A percentile compares a stretch with the other conserved stretches of the same genome.
Evolutionary conservation across 2,888 invertebrate species (phyloP).

Genomic region (Lissocephala sabroskyi): DNA sequence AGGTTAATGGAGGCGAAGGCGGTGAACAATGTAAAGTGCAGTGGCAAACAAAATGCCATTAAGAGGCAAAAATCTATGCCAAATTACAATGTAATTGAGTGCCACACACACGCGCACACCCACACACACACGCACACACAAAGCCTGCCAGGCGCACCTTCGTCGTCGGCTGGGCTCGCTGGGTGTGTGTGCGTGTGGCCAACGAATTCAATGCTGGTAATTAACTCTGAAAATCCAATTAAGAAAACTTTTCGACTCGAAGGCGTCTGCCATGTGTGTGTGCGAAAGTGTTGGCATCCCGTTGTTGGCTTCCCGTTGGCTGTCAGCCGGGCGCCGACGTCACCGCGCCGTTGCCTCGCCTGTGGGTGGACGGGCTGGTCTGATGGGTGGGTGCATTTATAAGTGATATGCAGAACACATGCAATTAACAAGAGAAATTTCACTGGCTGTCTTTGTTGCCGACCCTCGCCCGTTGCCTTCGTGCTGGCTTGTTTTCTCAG

Average conservation of each 20-base stretch:
- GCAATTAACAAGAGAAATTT: conserved; percentile 68
- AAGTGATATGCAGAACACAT: conserved; percentile 68
- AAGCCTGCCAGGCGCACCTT: background rate
- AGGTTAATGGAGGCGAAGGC: no score
- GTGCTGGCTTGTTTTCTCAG: background rate
- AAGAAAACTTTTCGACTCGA: conserved; percentile 61
- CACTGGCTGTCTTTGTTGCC: conserved; percentile 27
- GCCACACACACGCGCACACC: conserved; percentile 16
- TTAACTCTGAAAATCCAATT: conserved; percentile 69
- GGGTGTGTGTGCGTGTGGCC: conserved; percentile 8
- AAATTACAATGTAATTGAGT: conserved; percentile 52
- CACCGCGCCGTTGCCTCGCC: no score
- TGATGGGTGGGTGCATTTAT: conserved; percentile 54
- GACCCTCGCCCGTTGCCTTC: background rate
- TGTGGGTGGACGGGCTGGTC: no score
- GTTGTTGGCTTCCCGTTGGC: background rate
- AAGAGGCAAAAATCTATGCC: conserved; percentile 36
- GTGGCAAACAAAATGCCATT: conserved; percentile 6
- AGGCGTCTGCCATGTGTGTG: conserved; percentile 1
- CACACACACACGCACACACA: conserved; percentile 7
- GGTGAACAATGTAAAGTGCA: conserved; percentile 7
- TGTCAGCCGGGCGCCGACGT: no score
- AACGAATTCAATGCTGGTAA: conserved; percentile 66
- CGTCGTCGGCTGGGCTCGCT: background rate
- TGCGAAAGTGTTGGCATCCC: conserved; percentile 23